Conservation (phyloP, 2,113 vertebrate species). For the Cisticola juncidis region DNA sequence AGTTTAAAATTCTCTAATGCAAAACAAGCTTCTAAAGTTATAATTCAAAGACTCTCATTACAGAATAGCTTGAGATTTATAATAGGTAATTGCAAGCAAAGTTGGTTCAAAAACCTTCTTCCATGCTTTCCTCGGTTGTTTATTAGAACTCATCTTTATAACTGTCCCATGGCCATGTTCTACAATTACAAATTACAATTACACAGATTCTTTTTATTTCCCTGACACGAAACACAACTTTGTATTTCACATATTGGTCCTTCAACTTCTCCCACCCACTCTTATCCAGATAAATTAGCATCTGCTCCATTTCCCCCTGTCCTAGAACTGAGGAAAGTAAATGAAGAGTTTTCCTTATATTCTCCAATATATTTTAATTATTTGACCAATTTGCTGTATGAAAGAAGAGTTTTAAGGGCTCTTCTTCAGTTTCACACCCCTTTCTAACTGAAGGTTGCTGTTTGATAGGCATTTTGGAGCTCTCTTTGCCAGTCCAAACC, state of each 20-base stretch:
- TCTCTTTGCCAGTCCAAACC: conserved; percentile 68
- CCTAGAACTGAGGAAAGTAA: neutral
- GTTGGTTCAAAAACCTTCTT: too few species aligned
- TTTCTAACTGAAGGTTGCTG: neutral
- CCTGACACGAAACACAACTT: too few species aligned
- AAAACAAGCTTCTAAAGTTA: too few species aligned
- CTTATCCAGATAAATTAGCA: neutral
- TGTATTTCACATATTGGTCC: neutral
- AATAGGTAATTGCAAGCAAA: too few species aligned
- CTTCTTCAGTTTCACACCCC: neutral
- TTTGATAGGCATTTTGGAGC: conserved; percentile 79
- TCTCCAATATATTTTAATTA: neutral
- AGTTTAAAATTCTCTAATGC: too few species aligned
- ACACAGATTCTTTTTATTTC: too few species aligned
- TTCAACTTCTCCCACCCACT: neutral
- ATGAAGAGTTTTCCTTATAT: neutral
- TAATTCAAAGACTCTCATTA: too few species aligned
- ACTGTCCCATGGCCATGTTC: too few species aligned
- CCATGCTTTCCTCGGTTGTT: too few species aligned
- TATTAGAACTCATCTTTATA: too few species aligned
- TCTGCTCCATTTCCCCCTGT: neutral
- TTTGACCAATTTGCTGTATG: neutral
- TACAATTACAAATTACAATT: too few species aligned
- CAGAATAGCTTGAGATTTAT: too few species aligned
- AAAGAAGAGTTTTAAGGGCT: neutral